phyloP scores from a whole-genome alignment of 2,888 invertebrate species.

The Pemphredon lugubris region DNA sequence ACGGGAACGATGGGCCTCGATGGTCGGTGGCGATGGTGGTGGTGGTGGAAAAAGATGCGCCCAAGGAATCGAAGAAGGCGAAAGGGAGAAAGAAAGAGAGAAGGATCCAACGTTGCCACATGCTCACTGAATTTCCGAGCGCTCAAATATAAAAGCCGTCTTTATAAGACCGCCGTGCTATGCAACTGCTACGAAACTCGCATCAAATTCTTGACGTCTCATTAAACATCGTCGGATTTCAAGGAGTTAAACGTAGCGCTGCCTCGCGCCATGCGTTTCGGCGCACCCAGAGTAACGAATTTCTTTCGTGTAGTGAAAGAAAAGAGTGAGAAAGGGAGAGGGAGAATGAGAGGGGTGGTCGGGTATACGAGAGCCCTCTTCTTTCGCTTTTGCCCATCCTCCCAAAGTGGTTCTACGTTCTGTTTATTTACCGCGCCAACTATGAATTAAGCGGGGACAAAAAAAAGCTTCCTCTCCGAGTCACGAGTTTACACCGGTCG shows the following conservation, averaged over 20 bases:
- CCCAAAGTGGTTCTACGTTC: too few relatives aligned
- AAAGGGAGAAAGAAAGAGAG: constrained; percentile 42
- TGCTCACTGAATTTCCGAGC: constrained; percentile 71
- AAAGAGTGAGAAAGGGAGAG: too few relatives aligned
- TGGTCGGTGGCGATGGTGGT: constrained; percentile 21
- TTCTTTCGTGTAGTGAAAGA: neutral
- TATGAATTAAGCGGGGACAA: too few relatives aligned
- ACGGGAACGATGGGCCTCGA: constrained; percentile 51
- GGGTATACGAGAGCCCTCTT: neutral
- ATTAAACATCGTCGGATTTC: constrained; percentile 68
- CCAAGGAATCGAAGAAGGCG: constrained; percentile 52
- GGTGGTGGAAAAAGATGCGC: constrained; percentile 60
- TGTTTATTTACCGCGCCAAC: neutral
- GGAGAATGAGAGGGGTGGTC: too few relatives aligned
- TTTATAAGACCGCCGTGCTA: constrained; percentile 29
- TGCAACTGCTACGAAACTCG: constrained; percentile 59
- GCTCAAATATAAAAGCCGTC: constrained; percentile 66
- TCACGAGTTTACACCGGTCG: too few relatives aligned
- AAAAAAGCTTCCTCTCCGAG: too few relatives aligned
- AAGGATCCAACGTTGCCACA: constrained; percentile 68
- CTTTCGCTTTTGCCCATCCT: neutral
- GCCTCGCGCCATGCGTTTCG: neutral
- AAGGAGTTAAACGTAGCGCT: constrained; percentile 54
- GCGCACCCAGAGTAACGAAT: constrained; percentile 3
- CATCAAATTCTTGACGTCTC: constrained; percentile 69